Evolutionary conservation across 2,113 vertebrate genomes (phyloP).

Genomic region (Sylvia atricapilla): DNA sequence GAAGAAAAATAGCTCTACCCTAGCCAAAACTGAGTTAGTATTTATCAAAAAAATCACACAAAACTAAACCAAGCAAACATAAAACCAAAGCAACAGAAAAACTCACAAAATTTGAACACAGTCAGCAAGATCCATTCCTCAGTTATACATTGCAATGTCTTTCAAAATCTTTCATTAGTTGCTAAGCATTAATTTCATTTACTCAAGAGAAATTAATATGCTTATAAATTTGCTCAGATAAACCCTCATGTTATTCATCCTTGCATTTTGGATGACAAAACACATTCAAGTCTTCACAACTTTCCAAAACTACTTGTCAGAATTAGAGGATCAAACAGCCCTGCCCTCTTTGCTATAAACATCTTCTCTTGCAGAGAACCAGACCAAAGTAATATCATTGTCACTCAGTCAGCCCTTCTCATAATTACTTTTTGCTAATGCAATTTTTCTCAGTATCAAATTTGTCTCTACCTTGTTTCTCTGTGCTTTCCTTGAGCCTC

Average conservation of each 20-base stretch:
- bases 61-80: neutral
- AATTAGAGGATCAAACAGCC: neutral
- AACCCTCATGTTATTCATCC: neutral
- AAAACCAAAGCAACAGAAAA: neutral
- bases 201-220: neutral
- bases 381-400: neutral
- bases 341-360: neutral
- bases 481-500: neutral
- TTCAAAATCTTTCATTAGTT: neutral
- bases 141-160: neutral
- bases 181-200: neutral
- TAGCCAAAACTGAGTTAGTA: neutral
- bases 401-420: neutral
- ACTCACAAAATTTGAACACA: neutral
- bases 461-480: neutral
- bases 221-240: neutral
- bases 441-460: neutral
- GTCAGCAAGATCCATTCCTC: neutral
- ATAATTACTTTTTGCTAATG: neutral
- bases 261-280: neutral
- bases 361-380: neutral
- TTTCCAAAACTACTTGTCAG: neutral
- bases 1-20: neutral
- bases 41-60: neutral
- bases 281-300: neutral